A percentile compares a stretch with the other conserved stretches of the same genome.
Evolutionary conservation across 2,888 invertebrate species (phyloP).

Genomic region (Mesoligia furuncula): DNA sequence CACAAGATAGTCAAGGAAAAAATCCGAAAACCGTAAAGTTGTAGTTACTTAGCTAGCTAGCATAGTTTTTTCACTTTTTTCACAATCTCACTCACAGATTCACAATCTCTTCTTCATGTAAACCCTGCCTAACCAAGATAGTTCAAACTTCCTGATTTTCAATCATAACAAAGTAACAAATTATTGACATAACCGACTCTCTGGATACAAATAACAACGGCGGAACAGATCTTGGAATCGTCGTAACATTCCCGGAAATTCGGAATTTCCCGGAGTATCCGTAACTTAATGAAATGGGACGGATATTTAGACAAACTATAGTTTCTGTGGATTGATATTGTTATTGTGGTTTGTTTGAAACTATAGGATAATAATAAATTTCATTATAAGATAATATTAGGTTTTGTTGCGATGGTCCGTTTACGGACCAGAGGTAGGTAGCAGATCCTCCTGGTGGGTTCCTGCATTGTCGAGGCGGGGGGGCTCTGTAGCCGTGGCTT

Average conservation of each 20-base stretch:
- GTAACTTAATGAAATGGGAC: conserved; percentile 4
- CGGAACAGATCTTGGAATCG: neutral
- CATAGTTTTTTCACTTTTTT: no score
- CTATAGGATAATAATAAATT: neutral
- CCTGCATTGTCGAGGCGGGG: no score
- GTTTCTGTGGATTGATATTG: neutral
- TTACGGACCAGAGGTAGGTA: neutral
- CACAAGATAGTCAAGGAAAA: no score
- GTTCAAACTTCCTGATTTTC: conserved; percentile 38
- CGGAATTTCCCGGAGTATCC: neutral
- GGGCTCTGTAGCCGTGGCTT: no score
- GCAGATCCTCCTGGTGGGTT: no score
- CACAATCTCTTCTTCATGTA: conserved; percentile 36
- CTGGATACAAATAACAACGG: conserved; percentile 41
- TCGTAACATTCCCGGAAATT: neutral
- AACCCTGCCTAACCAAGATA: conserved; percentile 20
- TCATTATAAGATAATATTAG: neutral
- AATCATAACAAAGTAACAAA: conserved; percentile 48
- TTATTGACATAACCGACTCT: conserved; percentile 45
- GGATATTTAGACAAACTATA: neutral
- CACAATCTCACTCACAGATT: no score
- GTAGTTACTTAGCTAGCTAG: no score
- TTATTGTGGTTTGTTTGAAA: neutral
- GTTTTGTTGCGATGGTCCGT: neutral
- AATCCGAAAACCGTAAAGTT: no score